Percentiles rank a stretch among this genome's conserved stretches.
Evolutionary conservation across 2,797 vertebrate genomes (phyloP).

Genomic region (Myoxocephalus aenaeus): DNA sequence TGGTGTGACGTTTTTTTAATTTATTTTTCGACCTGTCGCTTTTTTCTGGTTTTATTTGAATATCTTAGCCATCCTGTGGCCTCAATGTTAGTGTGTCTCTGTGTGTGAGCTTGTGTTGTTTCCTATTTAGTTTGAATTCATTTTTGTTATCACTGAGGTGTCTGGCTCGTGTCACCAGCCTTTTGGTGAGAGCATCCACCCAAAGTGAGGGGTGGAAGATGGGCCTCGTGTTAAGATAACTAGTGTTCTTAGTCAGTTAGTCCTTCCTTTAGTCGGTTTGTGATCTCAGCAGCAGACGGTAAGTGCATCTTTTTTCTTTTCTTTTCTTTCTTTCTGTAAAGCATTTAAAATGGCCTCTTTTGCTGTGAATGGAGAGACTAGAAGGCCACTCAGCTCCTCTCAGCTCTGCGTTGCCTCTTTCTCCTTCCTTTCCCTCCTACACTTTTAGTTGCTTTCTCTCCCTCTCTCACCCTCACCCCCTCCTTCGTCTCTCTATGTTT

Average conservation of each 20-base stretch:
- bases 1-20: constrained; percentile 43
- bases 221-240: constrained; percentile 3
- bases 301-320: constrained; percentile 68
- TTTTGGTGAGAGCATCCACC: constrained; percentile 31
- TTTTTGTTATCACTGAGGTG: not conserved
- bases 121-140: not conserved
- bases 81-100: not conserved
- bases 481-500: constrained; percentile 10
- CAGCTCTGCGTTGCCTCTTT: constrained; percentile 21
- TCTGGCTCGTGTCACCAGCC: constrained; percentile 13
- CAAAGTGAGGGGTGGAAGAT: not conserved
- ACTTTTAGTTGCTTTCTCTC: constrained; percentile 16
- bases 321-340: constrained; percentile 50
- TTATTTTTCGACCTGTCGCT: constrained; percentile 37
- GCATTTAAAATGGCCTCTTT: constrained; percentile 72
- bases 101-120: not conserved
- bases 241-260: constrained; percentile 26
- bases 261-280: constrained; percentile 52
- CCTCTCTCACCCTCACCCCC: not conserved
- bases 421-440: constrained; percentile 36
- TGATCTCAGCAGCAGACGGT: constrained; percentile 71
- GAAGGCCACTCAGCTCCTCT: constrained; percentile 62
- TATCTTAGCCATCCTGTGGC: constrained; percentile 14
- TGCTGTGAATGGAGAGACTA: constrained; percentile 64
- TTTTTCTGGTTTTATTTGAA: constrained; percentile 38